Base-by-base conservation (phyloP, 1,140 invertebrate genomes). In the Apis dorsata region DNA sequence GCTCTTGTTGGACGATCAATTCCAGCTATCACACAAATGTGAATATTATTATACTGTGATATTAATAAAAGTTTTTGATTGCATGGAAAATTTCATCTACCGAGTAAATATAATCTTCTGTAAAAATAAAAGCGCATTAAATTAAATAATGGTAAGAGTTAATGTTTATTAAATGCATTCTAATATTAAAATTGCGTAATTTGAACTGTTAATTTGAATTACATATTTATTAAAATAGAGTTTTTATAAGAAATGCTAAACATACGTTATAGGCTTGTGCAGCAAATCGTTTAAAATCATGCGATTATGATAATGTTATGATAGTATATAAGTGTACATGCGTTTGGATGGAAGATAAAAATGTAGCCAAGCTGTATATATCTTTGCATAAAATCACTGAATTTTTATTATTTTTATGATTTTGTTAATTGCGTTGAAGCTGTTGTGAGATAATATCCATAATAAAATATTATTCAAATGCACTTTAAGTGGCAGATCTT, bases 1-100 rank as follows among this genome's bases (percentile, higher is more conserved):
- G 96, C 94, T 89, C 96, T 94, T 74, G 94, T 92, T 81, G 95
- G 94, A 89, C 95, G 94, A 88, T 95, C 95, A 84, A 94, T 93
- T 88, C 93, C 93, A 87, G 91, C 93, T 94, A 79, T 17, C 66
- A 79, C 65, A 81, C 65, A 88, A 65, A 78, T 28, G 12, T 57
- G 70, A 24, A 8, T 63, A 60, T n/a, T 1, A 60, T 21, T 60
- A 34, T 15, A 21, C 44, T 5, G 28, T 53, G 69, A 44, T 82
- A 19, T 10, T 7, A 44, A 73, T 10, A 44, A 9, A 13, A n/a
- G 13, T 57, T 10, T 13, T 55, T 12, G 51, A 34, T 77, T 55
- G 15, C 62, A 3, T 21, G 8, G 2, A 21, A 65, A 63, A 62
- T 17, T 24, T 17, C 1, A 28, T 69, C 28, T 55, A 49, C 13